phyloP scores from a whole-genome alignment of 2,888 invertebrate species.

The Sinhomidia bicolor region DNA sequence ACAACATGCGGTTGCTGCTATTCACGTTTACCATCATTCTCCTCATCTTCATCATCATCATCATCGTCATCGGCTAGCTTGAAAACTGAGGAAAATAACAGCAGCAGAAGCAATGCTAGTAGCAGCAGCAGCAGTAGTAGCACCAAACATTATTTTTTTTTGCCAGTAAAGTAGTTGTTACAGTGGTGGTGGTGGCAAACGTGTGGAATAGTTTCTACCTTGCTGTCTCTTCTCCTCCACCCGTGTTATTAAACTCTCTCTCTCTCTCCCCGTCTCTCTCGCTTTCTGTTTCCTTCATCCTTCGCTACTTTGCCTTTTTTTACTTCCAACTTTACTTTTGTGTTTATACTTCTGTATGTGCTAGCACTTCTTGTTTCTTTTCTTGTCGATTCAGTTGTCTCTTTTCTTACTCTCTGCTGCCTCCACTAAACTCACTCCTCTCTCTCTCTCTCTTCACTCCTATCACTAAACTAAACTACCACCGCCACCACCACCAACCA shows the following conservation, averaged over 20 bases:
- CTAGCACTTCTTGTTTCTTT: conserved; percentile 48
- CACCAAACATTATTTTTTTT: conserved; percentile 35
- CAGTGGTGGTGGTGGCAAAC: background rate
- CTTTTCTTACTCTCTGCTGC: conserved; percentile 41
- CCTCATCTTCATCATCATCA: conserved; percentile 46
- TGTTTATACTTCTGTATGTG: background rate
- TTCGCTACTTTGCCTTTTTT: conserved; percentile 20
- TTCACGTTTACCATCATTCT: conserved; percentile 56
- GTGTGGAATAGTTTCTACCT: conserved; percentile 49
- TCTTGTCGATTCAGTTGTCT: conserved; percentile 50
- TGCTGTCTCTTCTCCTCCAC: conserved; percentile 40
- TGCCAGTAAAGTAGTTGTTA: background rate
- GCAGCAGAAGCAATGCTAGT: background rate
- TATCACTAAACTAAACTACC: background rate
- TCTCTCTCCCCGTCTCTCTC: conserved; percentile 10
- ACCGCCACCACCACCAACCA: background rate
- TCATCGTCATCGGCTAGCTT: conserved; percentile 26
- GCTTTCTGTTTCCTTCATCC: conserved; percentile 13
- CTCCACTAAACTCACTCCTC: conserved; percentile 17
- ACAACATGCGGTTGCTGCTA: conserved; percentile 70
- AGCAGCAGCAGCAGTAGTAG: background rate
- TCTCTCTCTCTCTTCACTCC: background rate
- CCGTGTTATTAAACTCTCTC: conserved; percentile 44
- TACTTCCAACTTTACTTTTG: background rate
- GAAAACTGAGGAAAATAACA: background rate